A percentile compares a stretch with the other conserved stretches of the same genome.
phyloP scores from a whole-genome alignment of 2,888 invertebrate species.

The Arrhopalites spinosus region DNA sequence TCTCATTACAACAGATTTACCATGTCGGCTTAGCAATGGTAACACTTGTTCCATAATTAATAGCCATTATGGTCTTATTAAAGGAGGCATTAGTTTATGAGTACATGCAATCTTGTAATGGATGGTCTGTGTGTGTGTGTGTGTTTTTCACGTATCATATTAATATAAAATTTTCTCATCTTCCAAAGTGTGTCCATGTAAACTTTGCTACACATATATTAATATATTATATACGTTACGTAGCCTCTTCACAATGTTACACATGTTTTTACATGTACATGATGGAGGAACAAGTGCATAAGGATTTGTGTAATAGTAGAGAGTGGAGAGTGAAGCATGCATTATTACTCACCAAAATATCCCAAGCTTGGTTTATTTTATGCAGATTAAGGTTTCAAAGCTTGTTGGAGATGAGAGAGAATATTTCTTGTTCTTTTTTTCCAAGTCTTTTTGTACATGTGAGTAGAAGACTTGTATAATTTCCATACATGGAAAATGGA shows the following conservation, averaged over 20 bases:
- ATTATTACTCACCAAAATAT: neutral
- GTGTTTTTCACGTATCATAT: neutral
- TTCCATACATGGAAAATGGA: neutral
- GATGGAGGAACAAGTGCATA: too few species aligned
- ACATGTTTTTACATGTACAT: neutral
- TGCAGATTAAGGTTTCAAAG: neutral
- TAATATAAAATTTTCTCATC: slow-evolving; percentile 2
- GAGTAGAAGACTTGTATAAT: too few species aligned
- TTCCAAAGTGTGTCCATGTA: neutral
- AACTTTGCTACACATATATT: too few species aligned
- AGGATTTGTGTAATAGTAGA: too few species aligned
- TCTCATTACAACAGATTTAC: slow-evolving; percentile 29
- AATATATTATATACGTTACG: too few species aligned
- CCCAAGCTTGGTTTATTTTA: neutral
- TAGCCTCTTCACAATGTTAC: too few species aligned
- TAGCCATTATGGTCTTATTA: slow-evolving; percentile 23
- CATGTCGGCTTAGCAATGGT: neutral
- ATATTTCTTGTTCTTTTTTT: too few species aligned
- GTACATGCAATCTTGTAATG: slow-evolving; percentile 17
- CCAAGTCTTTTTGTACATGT: too few species aligned
- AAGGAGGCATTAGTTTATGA: slow-evolving; percentile 20
- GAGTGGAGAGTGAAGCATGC: too few species aligned
- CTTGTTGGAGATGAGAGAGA: too few species aligned
- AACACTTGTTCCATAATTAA: slow-evolving; percentile 20
- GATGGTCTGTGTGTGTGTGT: neutral